Percentiles rank a stretch among this genome's conserved stretches.
Conservation (phyloP, 2,888 invertebrate genomes). For the Malachius bipustulatus region DNA sequence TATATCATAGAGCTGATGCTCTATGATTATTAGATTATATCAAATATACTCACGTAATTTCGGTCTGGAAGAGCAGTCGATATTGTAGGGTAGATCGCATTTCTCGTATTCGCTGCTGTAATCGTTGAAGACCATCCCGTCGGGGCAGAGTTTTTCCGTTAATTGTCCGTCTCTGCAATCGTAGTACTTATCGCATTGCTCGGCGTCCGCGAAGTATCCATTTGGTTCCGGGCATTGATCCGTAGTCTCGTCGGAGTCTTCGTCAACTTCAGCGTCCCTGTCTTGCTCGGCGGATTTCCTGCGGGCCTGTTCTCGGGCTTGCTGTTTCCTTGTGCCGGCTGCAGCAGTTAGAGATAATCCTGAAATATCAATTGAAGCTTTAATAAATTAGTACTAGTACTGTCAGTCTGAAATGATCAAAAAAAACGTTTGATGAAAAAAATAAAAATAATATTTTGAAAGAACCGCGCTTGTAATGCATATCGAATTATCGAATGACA, state of each 20-base stretch:
- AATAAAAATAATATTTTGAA: no score
- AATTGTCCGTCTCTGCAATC: constrained; percentile 64
- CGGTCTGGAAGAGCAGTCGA: constrained; percentile 68
- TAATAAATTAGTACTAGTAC: no score
- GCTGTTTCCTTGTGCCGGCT: not conserved
- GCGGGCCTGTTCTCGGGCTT: constrained; percentile 1
- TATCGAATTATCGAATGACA: no score
- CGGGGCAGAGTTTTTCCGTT: constrained; percentile 71
- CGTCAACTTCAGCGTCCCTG: not conserved
- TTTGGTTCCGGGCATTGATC: constrained; percentile 68
- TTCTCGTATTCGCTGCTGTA: constrained; percentile 71
- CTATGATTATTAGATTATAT: no score
- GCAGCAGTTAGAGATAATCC: not conserved
- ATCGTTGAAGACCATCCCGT: constrained; percentile 85
- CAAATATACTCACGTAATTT: constrained; percentile 70
- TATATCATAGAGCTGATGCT: no score
- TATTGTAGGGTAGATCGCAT: constrained; percentile 76
- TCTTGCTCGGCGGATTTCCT: not conserved
- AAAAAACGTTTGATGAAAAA: no score
- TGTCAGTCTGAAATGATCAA: no score
- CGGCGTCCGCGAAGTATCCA: constrained; percentile 74
- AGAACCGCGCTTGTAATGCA: no score
- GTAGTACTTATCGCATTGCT: constrained; percentile 83
- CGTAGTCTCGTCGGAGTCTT: constrained; percentile 46
- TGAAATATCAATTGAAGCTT: no score